Conservation (phyloP, 1,140 invertebrate species). For the Reticulitermes speratus region DNA sequence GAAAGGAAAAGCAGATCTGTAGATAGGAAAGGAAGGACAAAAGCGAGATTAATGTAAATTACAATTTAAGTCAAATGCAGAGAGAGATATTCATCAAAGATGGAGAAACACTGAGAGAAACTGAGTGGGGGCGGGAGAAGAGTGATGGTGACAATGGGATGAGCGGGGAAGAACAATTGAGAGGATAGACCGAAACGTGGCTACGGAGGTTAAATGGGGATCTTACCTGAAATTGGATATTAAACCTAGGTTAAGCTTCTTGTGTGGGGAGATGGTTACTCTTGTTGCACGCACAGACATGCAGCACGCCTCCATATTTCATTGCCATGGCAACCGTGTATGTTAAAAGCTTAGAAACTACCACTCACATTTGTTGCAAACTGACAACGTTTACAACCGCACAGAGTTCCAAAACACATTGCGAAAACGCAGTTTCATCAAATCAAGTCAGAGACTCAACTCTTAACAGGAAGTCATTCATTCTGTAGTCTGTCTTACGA, state of each 20-base stretch:
- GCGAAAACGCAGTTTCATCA: too few relatives aligned
- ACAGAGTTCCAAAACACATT: too few relatives aligned
- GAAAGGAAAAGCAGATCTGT: background rate
- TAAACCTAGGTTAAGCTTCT: constrained; percentile 11
- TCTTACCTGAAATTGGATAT: constrained; percentile 17
- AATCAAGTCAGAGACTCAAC: too few relatives aligned
- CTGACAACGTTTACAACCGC: too few relatives aligned
- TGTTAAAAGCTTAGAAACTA: background rate
- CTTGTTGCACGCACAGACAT: background rate
- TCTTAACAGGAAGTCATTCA: too few relatives aligned
- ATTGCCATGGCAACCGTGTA: background rate
- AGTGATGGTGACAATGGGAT: background rate
- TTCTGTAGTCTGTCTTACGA: too few relatives aligned
- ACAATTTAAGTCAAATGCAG: background rate
- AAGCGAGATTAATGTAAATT: background rate
- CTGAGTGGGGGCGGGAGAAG: background rate
- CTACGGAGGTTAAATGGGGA: background rate
- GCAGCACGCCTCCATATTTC: background rate
- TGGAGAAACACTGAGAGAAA: background rate
- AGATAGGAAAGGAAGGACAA: background rate
- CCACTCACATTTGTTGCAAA: too few relatives aligned
- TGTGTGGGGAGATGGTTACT: background rate
- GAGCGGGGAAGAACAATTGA: background rate
- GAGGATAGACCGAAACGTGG: background rate
- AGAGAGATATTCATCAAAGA: background rate